Evolutionary conservation across 1,140 invertebrate genomes (phyloP), one percentile per base, ranked within the genome.

Genomic region (Stenopsyche tienmushanensis): DNA sequence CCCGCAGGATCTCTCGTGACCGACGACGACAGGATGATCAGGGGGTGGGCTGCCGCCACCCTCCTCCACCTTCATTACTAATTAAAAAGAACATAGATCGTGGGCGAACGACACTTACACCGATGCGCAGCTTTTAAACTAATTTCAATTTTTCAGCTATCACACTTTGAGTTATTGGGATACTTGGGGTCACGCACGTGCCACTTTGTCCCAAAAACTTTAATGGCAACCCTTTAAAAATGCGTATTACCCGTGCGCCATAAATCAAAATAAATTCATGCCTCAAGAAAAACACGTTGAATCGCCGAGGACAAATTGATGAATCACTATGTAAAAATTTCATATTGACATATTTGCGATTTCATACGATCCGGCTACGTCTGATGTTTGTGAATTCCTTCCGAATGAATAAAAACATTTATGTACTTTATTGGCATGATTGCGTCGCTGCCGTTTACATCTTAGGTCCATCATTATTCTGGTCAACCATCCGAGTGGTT

Each of bases 131-230:
- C 67, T 69, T 69, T 69, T 69, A 69, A 69, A 66, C 64, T 69
- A 69, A 69, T 69, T 69, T 69, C 67, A 69, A 69, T 69, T 69
- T 69, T 69, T 69, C 67, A 62, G 57, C 42, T 55, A 39, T 67
- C 57, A 42, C 52, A 62, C 10, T 47, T 47, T 47, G 18, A 47
- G 18, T 47, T 47, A 47, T 15, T 47, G 10, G 18, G 8, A 47
- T 7, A 47, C 7, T 15, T 15, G 18, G 5, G 18, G 10, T 8
- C 44, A 47, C 44, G 18, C 10, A 15, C 10, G 5, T 18, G 44
- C 44, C 10, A 8, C 17, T 47, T 7, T 39, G n/a, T 39, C n/a
- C n/a, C 34, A 39, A 8, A 39, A 15, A 13, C 5, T 47, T 15
- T 18, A 47, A 8, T 47, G 44, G 18, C 17, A 13, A 13, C 34